Evolutionary conservation across 2,113 vertebrate species (phyloP).

Genomic region (Perccottus glenii): DNA sequence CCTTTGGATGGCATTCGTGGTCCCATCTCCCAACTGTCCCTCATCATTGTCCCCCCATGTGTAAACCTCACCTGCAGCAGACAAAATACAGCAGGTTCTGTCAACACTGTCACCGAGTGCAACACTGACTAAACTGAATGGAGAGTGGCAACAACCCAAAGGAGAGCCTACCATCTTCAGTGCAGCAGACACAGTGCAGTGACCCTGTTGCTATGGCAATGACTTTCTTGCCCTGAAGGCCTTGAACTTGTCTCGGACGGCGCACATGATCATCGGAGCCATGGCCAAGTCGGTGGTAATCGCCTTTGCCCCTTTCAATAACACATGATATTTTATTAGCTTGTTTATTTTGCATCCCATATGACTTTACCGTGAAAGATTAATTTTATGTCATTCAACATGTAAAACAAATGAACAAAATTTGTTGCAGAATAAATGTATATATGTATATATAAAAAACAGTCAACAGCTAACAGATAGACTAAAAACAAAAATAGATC

Average conservation of each 20-base stretch:
- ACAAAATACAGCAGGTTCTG: slow-evolving; percentile 27
- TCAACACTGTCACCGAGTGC: background rate
- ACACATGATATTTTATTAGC: background rate
- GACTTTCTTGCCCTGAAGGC: slow-evolving; percentile 97
- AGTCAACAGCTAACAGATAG: too few relatives aligned
- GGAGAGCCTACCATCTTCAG: slow-evolving; percentile 89
- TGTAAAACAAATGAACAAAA: too few relatives aligned
- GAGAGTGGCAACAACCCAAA: background rate
- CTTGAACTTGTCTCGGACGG: slow-evolving; percentile 94
- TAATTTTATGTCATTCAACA: too few relatives aligned
- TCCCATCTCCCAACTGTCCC: slow-evolving; percentile 96
- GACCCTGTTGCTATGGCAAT: slow-evolving; percentile 97
- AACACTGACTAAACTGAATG: background rate
- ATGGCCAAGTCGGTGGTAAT: slow-evolving; percentile 95
- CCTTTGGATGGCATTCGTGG: slow-evolving; percentile 97
- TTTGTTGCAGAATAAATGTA: too few relatives aligned
- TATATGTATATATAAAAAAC: too few relatives aligned
- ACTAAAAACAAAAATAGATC: too few relatives aligned
- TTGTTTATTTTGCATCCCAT: background rate
- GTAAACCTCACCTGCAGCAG: slow-evolving; percentile 90
- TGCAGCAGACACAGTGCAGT: slow-evolving; percentile 98
- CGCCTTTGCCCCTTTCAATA: slow-evolving; percentile 91
- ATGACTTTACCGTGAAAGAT: too few relatives aligned
- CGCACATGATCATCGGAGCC: slow-evolving; percentile 97
- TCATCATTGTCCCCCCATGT: slow-evolving; percentile 99